Base-by-base conservation (phyloP, 1,140 invertebrate genomes). In the Druon quercuslanigerum region DNA sequence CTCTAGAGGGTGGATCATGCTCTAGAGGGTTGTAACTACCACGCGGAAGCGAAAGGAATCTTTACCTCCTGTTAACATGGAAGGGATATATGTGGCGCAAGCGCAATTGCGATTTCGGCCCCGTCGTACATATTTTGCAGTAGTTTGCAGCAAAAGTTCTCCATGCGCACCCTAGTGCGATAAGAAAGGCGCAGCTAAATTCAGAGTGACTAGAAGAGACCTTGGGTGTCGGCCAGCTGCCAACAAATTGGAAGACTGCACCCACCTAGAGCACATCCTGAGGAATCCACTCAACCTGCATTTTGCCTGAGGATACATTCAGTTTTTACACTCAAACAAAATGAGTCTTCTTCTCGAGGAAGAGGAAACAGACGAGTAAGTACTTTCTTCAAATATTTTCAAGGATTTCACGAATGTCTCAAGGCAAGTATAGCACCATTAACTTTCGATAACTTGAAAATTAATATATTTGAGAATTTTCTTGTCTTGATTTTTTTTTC, bases 331-430 rank as follows among this genome's bases (percentile, higher is more conserved):
- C 20, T 33, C 5, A 3, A 40, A 66, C 40, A 46, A 75, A 46
- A 88, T 88, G 87, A 89, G 83, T 78, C 84, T 86, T 17, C 78
- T 89, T 17, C 78, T 89, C 57, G 87, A 88, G 70, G 87, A 89
- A 51, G 87, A 89, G 74, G 87, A 88, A 79, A 79, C 84, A 50
- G 87, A 88, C 84, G 87, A 88, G 87, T 89, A 76, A 89, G 87
- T 87, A 71, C 14, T 60, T 60, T 57, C 40, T 71, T 50, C 14
- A 66, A 52, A 16, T 4, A 40, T 1, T 13, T n/a, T 71, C 13
- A 66, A 33, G 17, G 11, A 6, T 25, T 12, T 33, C 46, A 16
- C 40, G 16, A 46, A 60, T 14, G 8, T 74, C 46, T n/a, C 40
- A 11, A 46, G 40, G 19, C 72, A 51, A 33, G 25, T 33, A 5